These are phyloP conservation scores for Pantherophis vulpinus DNA, from an alignment of 2,797 vertebrate species.

Conservation along the genomic window DNA sequence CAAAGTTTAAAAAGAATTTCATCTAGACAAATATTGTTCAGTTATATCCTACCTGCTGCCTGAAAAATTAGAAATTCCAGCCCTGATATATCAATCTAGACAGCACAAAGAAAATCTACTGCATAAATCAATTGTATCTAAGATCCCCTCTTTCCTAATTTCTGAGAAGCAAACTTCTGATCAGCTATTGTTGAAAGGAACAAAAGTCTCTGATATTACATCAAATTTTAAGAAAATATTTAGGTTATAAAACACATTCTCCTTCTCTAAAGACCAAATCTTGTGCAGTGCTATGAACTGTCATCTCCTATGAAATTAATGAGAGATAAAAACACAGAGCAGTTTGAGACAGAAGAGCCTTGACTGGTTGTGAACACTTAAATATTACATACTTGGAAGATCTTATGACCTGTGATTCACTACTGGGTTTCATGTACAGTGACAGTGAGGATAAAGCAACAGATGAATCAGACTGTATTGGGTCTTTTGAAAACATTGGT, in stretches of 20 bases:
- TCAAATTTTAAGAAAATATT: constrained; percentile 13
- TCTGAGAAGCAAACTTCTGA: constrained; percentile 25
- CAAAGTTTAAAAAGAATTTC: not conserved
- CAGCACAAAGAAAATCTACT: not conserved
- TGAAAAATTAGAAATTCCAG: not conserved
- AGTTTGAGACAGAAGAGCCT: constrained; percentile 32
- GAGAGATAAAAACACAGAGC: constrained; percentile 19
- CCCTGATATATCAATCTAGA: not conserved
- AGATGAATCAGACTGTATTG: not conserved
- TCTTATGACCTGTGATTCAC: not conserved
- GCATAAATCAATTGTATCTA: not conserved
- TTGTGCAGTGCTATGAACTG: constrained; percentile 6
- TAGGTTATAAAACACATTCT: constrained; percentile 30
- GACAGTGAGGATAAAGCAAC: not conserved
- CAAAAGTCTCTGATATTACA: not conserved
- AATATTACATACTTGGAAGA: not conserved
- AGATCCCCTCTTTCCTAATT: not conserved
- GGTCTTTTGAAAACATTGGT: not conserved
- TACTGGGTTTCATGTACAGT: not conserved
- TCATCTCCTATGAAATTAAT: constrained; percentile 22
- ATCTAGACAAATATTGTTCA: not conserved
- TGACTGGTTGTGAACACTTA: not conserved
- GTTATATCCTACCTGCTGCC: not conserved
- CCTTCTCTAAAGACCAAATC: not conserved
- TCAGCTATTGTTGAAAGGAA: not conserved